phyloP scores from a whole-genome alignment of 2,888 invertebrate species.

The Drosophila kanekoi region DNA sequence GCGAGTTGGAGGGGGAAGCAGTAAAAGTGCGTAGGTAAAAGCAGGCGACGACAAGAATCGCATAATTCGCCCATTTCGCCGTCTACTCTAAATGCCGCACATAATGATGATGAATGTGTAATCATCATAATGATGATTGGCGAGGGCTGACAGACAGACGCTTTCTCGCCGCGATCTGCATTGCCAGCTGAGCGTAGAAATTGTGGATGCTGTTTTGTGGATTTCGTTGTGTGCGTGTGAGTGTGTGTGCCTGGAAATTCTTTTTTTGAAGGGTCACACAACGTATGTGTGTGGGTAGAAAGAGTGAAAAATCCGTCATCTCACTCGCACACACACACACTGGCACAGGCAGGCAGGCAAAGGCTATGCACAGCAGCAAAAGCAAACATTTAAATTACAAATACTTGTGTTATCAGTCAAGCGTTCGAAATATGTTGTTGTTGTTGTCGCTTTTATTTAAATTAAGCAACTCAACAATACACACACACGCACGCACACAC shows the following conservation, averaged over 20 bases:
- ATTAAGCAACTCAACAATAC: constrained; percentile 67
- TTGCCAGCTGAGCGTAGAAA: too few species aligned
- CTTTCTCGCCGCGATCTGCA: constrained; percentile 34
- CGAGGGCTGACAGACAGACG: constrained; percentile 23
- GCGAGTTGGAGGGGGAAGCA: constrained; percentile 1
- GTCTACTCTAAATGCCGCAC: constrained; percentile 42
- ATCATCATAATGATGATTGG: constrained; percentile 54
- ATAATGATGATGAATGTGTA: constrained; percentile 79
- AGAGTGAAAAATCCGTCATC: constrained; percentile 1
- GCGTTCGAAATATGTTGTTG: constrained; percentile 47
- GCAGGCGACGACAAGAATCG: constrained; percentile 41
- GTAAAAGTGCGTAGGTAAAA: constrained; percentile 79
- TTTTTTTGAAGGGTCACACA: constrained; percentile 45
- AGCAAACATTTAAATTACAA: constrained; percentile 44
- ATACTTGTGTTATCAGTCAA: constrained; percentile 64
- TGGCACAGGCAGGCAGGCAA: too few species aligned
- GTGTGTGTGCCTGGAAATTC: constrained; percentile 46
- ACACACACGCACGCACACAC: constrained; percentile 18
- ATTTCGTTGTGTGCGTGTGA: constrained; percentile 57
- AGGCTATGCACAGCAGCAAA: constrained; percentile 17
- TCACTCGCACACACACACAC: background rate
- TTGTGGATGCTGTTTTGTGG: constrained; percentile 36
- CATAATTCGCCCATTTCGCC: constrained; percentile 29
- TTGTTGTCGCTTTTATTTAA: constrained; percentile 65
- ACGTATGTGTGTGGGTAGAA: constrained; percentile 35